phyloP scores from a whole-genome alignment of 2,888 invertebrate genomes.

The Drosophila tanythrix region DNA sequence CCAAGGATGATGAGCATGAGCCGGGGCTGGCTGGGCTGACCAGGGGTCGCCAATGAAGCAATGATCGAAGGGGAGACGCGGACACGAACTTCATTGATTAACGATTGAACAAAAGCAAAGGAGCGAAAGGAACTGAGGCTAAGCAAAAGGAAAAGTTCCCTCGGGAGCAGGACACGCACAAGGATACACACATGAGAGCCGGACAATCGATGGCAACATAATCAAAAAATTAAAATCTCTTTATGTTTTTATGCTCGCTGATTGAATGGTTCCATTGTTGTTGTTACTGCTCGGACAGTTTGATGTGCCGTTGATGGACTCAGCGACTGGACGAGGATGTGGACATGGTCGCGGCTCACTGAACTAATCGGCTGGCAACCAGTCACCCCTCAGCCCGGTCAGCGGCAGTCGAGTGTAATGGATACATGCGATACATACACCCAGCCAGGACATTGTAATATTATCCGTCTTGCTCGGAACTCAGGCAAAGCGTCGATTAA shows the following conservation, averaged over 20 bases:
- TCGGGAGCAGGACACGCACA: conserved; percentile 57
- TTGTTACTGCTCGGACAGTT: conserved; percentile 72
- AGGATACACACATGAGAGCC: conserved; percentile 23
- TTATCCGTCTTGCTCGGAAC: conserved; percentile 63
- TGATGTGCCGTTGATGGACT: conserved; percentile 79
- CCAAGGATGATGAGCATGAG: conserved; percentile 12
- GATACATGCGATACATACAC: conserved; percentile 60
- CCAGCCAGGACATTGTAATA: conserved; percentile 51
- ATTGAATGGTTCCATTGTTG: conserved; percentile 83
- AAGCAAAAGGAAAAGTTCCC: conserved; percentile 51
- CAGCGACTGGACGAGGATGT: conserved; percentile 36
- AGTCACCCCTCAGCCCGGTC: conserved; percentile 49
- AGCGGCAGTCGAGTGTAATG: conserved; percentile 76
- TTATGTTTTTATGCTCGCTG: conserved; percentile 82
- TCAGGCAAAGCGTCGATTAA: conserved; percentile 54
- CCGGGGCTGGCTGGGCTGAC: conserved; percentile 45
- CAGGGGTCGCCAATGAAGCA: conserved; percentile 54
- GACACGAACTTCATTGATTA: conserved; percentile 76
- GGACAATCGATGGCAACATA: conserved; percentile 67
- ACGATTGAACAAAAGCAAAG: conserved; percentile 65
- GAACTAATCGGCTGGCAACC: conserved; percentile 62
- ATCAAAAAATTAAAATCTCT: conserved; percentile 85
- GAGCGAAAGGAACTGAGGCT: conserved; percentile 7
- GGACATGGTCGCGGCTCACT: conserved; percentile 48
- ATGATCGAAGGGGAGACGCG: conserved; percentile 23